phyloP scores from a whole-genome alignment of 2,888 invertebrate species.

The Acrobasis suavella region DNA sequence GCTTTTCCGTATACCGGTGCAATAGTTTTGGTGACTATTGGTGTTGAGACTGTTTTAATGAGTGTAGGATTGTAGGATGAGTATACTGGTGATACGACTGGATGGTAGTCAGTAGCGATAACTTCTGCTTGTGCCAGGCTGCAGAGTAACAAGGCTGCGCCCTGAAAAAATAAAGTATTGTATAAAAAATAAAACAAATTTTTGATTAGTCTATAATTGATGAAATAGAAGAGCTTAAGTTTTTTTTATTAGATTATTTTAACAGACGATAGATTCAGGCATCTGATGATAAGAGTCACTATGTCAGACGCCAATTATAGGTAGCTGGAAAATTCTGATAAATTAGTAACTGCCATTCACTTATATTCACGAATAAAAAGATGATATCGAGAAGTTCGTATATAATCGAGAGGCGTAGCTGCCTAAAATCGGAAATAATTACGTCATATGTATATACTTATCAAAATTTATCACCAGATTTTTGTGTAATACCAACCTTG shows the following conservation, averaged over 20 bases:
- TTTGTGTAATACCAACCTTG: conserved; percentile 42
- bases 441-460: not conserved
- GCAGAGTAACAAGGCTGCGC: conserved; percentile 1
- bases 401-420: no score
- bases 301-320: no score
- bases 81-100: conserved; percentile 6
- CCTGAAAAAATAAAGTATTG: not conserved
- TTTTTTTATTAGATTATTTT: no score
- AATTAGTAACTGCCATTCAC: no score
- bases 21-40: conserved; percentile 28
- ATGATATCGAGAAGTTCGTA: no score
- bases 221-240: no score
- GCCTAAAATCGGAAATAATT: not conserved
- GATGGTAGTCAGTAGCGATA: not conserved
- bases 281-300: no score
- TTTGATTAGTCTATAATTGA: no score
- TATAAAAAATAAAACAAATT: no score
- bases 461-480: not conserved
- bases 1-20: not conserved
- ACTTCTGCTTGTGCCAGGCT: conserved; percentile 5
- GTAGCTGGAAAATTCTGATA: no score
- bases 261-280: no score
- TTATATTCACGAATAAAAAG: no score
- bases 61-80: conserved; percentile 1
- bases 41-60: conserved; percentile 31